Evolutionary conservation across 2,888 invertebrate species (phyloP), one percentile per base, ranked within the genome.

Genomic region (Spodoptera littoralis): DNA sequence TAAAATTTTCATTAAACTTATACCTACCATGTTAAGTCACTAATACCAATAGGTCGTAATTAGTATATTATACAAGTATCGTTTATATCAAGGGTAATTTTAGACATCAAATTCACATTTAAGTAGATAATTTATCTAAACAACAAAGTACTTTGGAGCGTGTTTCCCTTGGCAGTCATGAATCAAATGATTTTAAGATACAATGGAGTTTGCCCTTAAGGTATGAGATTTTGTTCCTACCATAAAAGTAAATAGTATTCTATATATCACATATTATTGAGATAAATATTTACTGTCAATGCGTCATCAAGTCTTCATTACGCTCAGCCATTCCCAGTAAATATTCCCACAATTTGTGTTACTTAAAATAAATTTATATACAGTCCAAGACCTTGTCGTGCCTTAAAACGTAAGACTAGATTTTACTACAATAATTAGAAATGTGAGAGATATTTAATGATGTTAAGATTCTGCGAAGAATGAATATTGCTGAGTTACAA

Each of bases 361-460:
- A 77, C 88, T 88, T 90, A 90, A 80, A 88, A 85, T 86, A 86
- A 84, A 87, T 83, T 66, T 93, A 94, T 92, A 80, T 92, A 94
- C 92, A 94, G 87, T 90, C 85, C 87, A 89, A 92, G 90, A 91
- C 89, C 86, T 85, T 88, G 87, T 87, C 86, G 88, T 88, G 90
- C 90, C 93, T 92, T 93, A 93, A 53, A 80, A 92, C 87, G 87
- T 93, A 94, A 92, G 94, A 94, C 94, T 94, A 94, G 94, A 94
- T 89, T 94, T 93, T 93, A 93, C 94, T 92, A 92, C 89, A 86
- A 86, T 90, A 83, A 88, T 89, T 86, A 89, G 80, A 90, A 86
- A 89, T 83, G 87, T 89, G 89, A 91, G 83, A 87, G 80, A 85
- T 82, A 86, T 84, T 83, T 82, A 78, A 84, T 84, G 82, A 84